Evolutionary conservation across 1,140 invertebrate species (phyloP).

Genomic region (Centruroides sculpturatus): DNA sequence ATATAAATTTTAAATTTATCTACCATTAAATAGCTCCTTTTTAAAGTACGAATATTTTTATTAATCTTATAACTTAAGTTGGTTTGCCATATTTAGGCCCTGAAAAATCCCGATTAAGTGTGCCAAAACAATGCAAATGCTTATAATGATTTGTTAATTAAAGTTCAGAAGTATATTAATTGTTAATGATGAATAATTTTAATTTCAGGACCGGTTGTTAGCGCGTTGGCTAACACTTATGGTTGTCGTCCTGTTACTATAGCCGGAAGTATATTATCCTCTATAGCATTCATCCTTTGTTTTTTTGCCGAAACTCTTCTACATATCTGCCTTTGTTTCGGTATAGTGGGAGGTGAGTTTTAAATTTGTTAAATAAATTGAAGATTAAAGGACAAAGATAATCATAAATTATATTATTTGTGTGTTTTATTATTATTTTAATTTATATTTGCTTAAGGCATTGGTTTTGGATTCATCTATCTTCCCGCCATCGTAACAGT

Average conservation of each 20-base stretch:
- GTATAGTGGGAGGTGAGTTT: conserved; percentile 62
- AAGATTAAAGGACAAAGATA: too few relatives aligned
- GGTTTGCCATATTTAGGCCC: too few relatives aligned
- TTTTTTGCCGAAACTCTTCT: conserved; percentile 61
- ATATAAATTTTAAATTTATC: too few relatives aligned
- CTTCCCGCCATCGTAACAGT: conserved; percentile 88
- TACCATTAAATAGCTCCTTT: too few relatives aligned
- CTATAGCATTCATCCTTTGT: conserved; percentile 56
- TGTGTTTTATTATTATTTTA: background rate
- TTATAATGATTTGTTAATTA: too few relatives aligned
- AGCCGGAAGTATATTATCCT: conserved; percentile 57
- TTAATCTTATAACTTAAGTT: too few relatives aligned
- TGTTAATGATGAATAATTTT: too few relatives aligned
- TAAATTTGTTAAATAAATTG: background rate
- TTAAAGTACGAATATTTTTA: too few relatives aligned
- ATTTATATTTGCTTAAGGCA: conserved; percentile 38
- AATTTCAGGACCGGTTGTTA: conserved; percentile 71
- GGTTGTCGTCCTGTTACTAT: conserved; percentile 80
- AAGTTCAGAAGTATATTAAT: too few relatives aligned
- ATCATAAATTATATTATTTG: too few relatives aligned
- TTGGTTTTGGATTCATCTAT: conserved; percentile 88
- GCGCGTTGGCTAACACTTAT: conserved; percentile 61
- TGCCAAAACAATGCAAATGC: too few relatives aligned
- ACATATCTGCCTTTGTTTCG: conserved; percentile 67
- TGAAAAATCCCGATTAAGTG: too few relatives aligned